Evolutionary conservation across 35 echinoderm and acorn worm genomes (phyloP), one percentile per base, ranked within the genome.

Genomic region (Heliocidaris erythrogramma): DNA sequence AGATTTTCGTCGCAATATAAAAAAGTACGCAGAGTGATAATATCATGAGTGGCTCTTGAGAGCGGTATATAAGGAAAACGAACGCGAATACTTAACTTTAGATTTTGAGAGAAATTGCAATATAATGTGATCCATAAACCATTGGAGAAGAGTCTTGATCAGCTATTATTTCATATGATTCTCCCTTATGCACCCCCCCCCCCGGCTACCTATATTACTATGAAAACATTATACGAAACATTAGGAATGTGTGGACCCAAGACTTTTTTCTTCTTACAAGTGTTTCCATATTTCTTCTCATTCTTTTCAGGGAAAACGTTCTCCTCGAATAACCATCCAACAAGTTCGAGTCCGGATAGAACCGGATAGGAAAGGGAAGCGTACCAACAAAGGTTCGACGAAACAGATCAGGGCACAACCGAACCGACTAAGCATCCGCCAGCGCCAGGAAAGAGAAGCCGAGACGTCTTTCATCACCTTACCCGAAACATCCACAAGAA

Each of bases 261-360:
- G 14, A 56, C 11, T 14, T 56, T 10, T 56, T 56, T 14, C 52
- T 56, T 14, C 52, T 56, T 14, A 56, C 27, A n/a, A 78, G 14
- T 24, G 14, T 7, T 78, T 78, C 18, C 27, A 27, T 78, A 18
- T 89, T 89, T 47, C 18, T 89, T 89, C 10, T 89, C 87, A 47
- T 89, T 48, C 14, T 89, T 31, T 89, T n/a, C 87, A 89, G 87
- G 87, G 87, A 89, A 89, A 89, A 17, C 87, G 87, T 32, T 89
- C 87, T 47, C 87, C 87, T 89, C 87, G 14, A 32, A 48, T 48
- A 13, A 32, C 87, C 31, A 89, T 89, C 87, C 30, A 32, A 47
- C 87, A 89, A n/a, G 31, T 89, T 47, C 31, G 87, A 48, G 87
- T 89, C 5, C 87, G 87, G 29, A 89, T 89, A 48, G 47, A 32